Conservation (phyloP, 2,888 invertebrate genomes). For the Galerucella pusilla region DNA sequence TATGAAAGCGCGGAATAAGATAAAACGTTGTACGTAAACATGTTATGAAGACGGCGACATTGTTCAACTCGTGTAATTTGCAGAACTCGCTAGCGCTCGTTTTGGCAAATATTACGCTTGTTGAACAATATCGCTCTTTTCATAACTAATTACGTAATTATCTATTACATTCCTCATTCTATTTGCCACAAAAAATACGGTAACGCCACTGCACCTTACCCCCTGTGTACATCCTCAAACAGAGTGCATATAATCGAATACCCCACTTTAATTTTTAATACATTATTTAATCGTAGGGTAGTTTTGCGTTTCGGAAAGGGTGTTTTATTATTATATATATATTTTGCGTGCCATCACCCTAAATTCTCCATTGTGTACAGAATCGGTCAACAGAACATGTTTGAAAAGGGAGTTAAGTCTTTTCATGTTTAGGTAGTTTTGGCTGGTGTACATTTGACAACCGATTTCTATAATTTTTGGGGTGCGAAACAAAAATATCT, state of each 20-base stretch:
- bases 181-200: no score
- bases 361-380: slow-evolving; percentile 27
- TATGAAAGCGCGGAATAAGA: no score
- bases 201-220: slow-evolving; percentile 13
- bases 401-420: slow-evolving; percentile 34
- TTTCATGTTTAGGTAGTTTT: slow-evolving; percentile 24
- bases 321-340: slow-evolving; percentile 27
- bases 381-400: slow-evolving; percentile 35
- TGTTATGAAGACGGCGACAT: no score
- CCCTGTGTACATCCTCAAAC: slow-evolving; percentile 22
- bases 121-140: no score
- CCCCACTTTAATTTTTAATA: slow-evolving; percentile 43
- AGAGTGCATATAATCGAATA: slow-evolving; percentile 34
- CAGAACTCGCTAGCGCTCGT: no score
- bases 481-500: slow-evolving; percentile 24
- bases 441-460: slow-evolving; percentile 27
- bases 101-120: no score
- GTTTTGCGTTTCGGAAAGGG: slow-evolving; percentile 33
- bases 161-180: no score
- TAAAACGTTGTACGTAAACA: no score
- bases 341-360: slow-evolving; percentile 24
- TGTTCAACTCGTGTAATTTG: no score
- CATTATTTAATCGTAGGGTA: slow-evolving; percentile 42
- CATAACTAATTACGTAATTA: no score
- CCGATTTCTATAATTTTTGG: slow-evolving; percentile 16